phyloP scores from a whole-genome alignment of 2,113 vertebrate genomes.

The Boulengeromyrus knoepffleri region DNA sequence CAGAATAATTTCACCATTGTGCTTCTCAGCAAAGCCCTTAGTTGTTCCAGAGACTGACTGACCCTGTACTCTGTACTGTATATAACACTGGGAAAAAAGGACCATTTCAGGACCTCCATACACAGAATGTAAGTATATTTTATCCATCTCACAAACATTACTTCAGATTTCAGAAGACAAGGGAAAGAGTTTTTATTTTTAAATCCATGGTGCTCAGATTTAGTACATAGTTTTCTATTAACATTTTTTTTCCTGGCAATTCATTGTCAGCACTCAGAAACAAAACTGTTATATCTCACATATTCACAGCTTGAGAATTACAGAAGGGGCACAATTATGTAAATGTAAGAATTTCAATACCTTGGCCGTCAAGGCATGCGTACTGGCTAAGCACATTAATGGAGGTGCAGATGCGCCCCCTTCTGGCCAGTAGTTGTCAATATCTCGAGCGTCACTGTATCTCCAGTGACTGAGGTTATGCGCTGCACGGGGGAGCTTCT shows the following conservation, averaged over 20 bases:
- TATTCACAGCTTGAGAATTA: neutral
- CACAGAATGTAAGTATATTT: neutral
- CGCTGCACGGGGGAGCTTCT: neutral
- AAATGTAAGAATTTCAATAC: neutral
- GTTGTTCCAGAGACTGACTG: neutral
- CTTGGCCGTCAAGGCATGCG: neutral
- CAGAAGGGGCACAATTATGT: neutral
- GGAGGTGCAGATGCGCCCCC: slow-evolving; percentile 46
- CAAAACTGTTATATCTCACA: slow-evolving; percentile 7
- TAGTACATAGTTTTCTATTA: neutral
- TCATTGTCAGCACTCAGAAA: neutral
- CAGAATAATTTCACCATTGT: neutral
- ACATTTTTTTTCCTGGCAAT: neutral
- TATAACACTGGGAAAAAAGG: neutral
- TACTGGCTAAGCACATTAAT: neutral
- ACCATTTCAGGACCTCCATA: neutral
- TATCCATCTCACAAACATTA: neutral
- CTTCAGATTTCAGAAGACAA: neutral
- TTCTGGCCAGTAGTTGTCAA: slow-evolving; percentile 32
- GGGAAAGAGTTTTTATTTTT: neutral
- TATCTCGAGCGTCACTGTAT: neutral
- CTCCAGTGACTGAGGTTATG: neutral
- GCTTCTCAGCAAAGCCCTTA: neutral
- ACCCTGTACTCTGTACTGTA: neutral
- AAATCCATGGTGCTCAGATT: neutral